Conservation (phyloP, 2,113 vertebrate genomes). For the Phrynosoma platyrhinos region DNA sequence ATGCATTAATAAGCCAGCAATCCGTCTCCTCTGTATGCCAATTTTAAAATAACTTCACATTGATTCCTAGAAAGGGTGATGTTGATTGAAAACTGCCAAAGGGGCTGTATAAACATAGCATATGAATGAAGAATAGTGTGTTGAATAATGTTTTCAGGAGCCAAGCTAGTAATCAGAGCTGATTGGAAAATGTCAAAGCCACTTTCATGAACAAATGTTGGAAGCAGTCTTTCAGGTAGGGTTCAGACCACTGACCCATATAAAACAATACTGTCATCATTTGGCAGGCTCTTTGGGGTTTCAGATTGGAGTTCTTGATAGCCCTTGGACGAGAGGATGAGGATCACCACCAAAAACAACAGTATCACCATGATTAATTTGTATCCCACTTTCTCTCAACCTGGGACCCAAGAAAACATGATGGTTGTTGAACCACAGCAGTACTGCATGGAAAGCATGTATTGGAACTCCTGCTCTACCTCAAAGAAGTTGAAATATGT, state of each 20-base stretch:
- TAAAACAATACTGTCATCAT: neutral
- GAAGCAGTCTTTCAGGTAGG: neutral
- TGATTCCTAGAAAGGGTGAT: neutral
- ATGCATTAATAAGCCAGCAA: neutral
- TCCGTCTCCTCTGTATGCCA: neutral
- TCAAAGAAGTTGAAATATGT: too few species aligned
- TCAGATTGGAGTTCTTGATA: too few species aligned
- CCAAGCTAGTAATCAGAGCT: neutral
- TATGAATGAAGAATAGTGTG: neutral
- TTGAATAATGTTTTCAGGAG: neutral
- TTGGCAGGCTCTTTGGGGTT: neutral
- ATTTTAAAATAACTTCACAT: conserved; percentile 1
- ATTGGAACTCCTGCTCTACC: too few species aligned
- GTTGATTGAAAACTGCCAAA: conserved; percentile 23
- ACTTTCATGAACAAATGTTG: neutral
- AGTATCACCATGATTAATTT: too few species aligned
- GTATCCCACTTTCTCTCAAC: too few species aligned
- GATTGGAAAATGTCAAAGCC: neutral
- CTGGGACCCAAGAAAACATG: too few species aligned
- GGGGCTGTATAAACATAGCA: neutral
- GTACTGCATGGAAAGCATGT: neutral
- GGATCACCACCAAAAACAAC: too few species aligned
- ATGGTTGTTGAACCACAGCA: neutral
- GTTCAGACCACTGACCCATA: neutral
- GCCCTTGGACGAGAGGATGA: neutral